Evolutionary conservation across 2,113 vertebrate species (phyloP).

Genomic region (Macrotis lagotis): DNA sequence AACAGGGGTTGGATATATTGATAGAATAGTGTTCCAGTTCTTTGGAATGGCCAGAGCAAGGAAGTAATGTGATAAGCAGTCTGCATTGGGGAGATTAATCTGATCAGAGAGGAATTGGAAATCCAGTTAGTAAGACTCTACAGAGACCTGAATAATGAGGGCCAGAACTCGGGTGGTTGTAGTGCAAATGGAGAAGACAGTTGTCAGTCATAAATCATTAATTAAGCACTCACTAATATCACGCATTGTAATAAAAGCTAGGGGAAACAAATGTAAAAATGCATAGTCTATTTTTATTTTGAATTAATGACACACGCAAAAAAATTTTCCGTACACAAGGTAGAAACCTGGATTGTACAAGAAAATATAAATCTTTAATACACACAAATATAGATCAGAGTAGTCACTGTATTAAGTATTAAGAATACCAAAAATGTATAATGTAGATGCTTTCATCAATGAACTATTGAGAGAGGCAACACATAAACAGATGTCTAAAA

Average conservation of each 20-base stretch:
- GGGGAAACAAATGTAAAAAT: background rate
- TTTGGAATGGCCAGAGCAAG: too few relatives aligned
- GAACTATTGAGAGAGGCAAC: too few relatives aligned
- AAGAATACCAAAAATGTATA: too few relatives aligned
- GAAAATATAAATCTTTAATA: background rate
- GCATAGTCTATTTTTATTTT: background rate
- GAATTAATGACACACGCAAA: background rate
- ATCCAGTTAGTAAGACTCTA: background rate
- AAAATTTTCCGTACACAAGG: background rate
- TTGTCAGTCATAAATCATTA: background rate
- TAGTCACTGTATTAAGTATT: too few relatives aligned
- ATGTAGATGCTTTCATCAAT: too few relatives aligned
- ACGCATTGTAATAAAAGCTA: background rate
- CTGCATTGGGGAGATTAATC: background rate
- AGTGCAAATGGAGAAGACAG: background rate
- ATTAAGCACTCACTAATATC: background rate
- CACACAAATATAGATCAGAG: background rate
- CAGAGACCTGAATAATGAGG: background rate
- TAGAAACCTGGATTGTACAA: background rate
- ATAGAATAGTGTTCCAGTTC: too few relatives aligned
- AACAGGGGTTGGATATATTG: too few relatives aligned
- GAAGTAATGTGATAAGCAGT: too few relatives aligned
- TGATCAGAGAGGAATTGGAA: background rate
- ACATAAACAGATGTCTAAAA: too few relatives aligned
- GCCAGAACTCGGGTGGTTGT: background rate